These are phyloP conservation scores for Gastracanthus pulcherrimus DNA, from an alignment of 2,888 invertebrate genomes.

Conservation along the genomic window DNA sequence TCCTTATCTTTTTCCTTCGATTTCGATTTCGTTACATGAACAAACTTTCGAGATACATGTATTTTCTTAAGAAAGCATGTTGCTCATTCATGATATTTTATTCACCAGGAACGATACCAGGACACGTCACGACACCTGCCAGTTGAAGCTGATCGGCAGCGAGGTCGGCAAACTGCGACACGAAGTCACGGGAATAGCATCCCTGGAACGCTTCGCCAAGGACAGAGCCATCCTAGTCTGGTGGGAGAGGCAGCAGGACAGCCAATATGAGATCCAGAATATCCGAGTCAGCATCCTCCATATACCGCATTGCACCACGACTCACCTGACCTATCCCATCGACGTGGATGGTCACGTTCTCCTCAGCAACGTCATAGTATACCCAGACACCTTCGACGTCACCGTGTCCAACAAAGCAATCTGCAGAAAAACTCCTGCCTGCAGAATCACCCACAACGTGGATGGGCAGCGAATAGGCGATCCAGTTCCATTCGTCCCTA, in stretches of 20 bases:
- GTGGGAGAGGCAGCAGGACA: slow-evolving; percentile 41
- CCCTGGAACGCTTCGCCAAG: slow-evolving; percentile 35
- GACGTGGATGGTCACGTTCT: slow-evolving; percentile 32
- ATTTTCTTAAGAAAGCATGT: too few species aligned
- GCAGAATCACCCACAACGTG: slow-evolving; percentile 32
- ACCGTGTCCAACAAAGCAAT: slow-evolving; percentile 4
- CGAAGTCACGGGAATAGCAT: slow-evolving; percentile 33
- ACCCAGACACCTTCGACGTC: slow-evolving; percentile 37
- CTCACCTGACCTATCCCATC: slow-evolving; percentile 27
- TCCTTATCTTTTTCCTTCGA: too few species aligned
- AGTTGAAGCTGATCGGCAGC: slow-evolving; percentile 11
- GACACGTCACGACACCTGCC: slow-evolving; percentile 6
- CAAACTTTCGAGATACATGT: too few species aligned
- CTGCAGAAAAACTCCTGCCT: slow-evolving; percentile 16
- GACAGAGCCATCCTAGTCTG: slow-evolving; percentile 26
- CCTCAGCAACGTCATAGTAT: slow-evolving; percentile 43
- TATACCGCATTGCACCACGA: slow-evolving; percentile 7
- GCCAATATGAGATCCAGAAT: slow-evolving; percentile 41
- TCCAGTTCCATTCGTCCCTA: background rate
- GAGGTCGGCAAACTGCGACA: background rate
- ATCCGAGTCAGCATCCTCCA: slow-evolving; percentile 40
- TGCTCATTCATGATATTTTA: too few species aligned
- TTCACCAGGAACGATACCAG: slow-evolving; percentile 19
- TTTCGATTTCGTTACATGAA: too few species aligned
- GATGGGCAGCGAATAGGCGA: slow-evolving; percentile 18